Percentiles rank a stretch among this genome's conserved stretches.
phyloP scores from a whole-genome alignment of 2,888 invertebrate species.

The Buathra laborator region DNA sequence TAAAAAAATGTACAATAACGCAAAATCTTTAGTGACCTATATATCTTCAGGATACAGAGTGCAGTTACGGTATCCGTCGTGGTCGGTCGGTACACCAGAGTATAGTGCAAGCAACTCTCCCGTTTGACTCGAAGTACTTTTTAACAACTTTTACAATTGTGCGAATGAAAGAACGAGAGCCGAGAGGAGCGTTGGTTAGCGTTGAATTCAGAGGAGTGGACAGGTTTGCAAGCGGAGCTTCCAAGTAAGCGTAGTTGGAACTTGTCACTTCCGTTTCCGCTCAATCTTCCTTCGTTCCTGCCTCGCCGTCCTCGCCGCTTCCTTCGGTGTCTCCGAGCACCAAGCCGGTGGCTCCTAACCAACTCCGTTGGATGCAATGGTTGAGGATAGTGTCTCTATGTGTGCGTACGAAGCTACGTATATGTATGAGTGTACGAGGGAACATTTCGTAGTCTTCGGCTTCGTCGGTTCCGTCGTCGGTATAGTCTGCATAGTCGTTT shows the following conservation, averaged over 20 bases:
- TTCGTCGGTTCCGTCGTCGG: not conserved
- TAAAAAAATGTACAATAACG: not conserved
- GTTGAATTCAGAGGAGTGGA: conserved; percentile 40
- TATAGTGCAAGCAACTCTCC: not conserved
- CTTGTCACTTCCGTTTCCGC: conserved; percentile 77
- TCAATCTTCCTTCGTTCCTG: conserved; percentile 72
- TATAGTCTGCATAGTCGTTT: not conserved
- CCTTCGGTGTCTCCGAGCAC: conserved; percentile 22
- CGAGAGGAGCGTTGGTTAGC: conserved; percentile 14
- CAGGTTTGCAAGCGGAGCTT: conserved; percentile 59
- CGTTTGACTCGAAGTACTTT: conserved; percentile 6
- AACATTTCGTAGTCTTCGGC: not conserved
- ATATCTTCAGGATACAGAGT: not conserved
- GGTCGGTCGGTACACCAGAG: conserved; percentile 1
- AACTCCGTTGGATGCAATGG: conserved; percentile 4
- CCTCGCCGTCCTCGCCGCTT: conserved; percentile 50
- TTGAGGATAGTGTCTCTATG: not conserved
- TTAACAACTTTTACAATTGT: conserved; percentile 32
- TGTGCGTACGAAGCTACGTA: not conserved
- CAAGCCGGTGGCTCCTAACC: conserved; percentile 14
- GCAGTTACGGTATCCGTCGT: not conserved
- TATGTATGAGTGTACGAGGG: not conserved
- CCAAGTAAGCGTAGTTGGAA: conserved; percentile 73
- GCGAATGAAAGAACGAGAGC: not conserved
- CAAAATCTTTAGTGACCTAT: not conserved